Evolutionary conservation across 1,140 invertebrate species (phyloP).

Genomic region (Brachionus manjavacas): DNA sequence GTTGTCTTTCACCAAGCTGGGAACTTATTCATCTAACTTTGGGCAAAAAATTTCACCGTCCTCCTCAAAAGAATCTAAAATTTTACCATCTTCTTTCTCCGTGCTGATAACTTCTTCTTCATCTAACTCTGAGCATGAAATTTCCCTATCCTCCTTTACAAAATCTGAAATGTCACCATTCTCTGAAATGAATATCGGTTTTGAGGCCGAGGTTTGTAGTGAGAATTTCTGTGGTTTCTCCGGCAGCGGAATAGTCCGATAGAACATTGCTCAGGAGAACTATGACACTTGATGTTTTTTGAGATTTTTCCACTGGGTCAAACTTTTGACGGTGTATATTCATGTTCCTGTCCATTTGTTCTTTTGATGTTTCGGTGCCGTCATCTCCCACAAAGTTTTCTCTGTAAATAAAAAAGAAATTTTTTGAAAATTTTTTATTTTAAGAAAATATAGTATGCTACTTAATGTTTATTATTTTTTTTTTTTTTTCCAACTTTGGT

Average conservation of each 20-base stretch:
- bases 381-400: slow-evolving; percentile 10
- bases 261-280: not conserved
- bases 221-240: not conserved
- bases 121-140: too few species aligned
- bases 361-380: not conserved
- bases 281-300: not conserved
- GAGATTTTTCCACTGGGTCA: not conserved
- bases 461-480: not conserved
- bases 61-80: too few species aligned
- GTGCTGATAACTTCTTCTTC: too few species aligned
- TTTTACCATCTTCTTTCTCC: too few species aligned
- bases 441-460: not conserved
- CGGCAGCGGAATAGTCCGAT: not conserved
- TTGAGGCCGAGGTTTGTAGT: not conserved
- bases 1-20: too few species aligned
- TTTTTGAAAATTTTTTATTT: not conserved
- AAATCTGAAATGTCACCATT: too few species aligned
- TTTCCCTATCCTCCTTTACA: too few species aligned
- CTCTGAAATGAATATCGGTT: too few species aligned
- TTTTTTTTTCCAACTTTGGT: too few species aligned
- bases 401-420: not conserved
- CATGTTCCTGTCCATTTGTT: not conserved
- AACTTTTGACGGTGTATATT: not conserved
- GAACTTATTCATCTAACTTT: too few species aligned
- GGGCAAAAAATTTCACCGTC: too few species aligned